Evolutionary conservation across 1,140 invertebrate species (phyloP), one percentile per base, ranked within the genome.

Genomic region (Vollenhovia emeryi): DNA sequence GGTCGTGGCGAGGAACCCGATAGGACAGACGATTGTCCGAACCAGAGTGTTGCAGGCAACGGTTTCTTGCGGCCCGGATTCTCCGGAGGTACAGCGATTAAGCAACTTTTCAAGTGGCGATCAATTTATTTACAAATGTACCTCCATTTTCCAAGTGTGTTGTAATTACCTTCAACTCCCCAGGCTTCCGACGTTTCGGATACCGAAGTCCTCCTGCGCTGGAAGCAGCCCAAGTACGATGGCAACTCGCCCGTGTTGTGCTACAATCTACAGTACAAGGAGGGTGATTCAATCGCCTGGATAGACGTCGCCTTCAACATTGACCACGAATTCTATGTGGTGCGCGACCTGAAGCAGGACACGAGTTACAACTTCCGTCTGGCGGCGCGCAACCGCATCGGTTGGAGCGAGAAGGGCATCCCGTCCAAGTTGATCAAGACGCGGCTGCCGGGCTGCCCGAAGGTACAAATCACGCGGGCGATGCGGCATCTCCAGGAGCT

Each of bases 271-370:
- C 98, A 99, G 92, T 97, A 96, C 89, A 97, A 98, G 91, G 95
- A 96, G 87, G 96, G 96, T 52, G 97, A 97, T 91, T 97, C 96
- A 27, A 95, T 97, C 27, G 96, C 98, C 30, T 99, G 99, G 99
- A 96, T 96, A n/a, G 96, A 97, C 21, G 96, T 98, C 3, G 97
- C 97, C 5, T 97, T 97, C 79, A 98, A 98, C 89, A 98, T 99
- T 62, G 98, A 98, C 92, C 98, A 99, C 91, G 99, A 99, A 93
- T 99, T 98, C 93, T 99, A 97, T 90, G 93, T 99, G 0, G 95
- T 99, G 0, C 96, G 96, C 87, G 96, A 97, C 86, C 95, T 99
- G 3, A 94, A 96, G 84, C 96, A 98, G 0, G 96, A 97, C 71
- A 97, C 97, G 1, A 96, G 96, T 76, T 99, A 99, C 93, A 96